Conservation (phyloP, 2,888 invertebrate species). For the Phorcus lineatus region DNA sequence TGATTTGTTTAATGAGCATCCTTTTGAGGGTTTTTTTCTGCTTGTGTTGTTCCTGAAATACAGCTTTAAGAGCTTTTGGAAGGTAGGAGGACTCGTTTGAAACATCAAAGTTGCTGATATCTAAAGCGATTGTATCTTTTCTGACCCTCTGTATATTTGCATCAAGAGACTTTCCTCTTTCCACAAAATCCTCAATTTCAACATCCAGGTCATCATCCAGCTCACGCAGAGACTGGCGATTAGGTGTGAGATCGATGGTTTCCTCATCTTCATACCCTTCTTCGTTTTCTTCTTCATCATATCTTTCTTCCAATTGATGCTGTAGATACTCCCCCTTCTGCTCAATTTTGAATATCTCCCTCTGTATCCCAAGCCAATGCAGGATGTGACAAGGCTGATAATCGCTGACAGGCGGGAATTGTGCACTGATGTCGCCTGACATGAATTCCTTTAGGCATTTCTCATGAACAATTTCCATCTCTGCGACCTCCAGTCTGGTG, state of each 20-base stretch:
- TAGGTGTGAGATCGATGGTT: conserved; percentile 29
- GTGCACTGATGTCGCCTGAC: neutral
- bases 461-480: conserved; percentile 59
- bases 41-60: conserved; percentile 29
- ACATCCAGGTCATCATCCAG: conserved; percentile 45
- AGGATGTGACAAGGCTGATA: conserved; percentile 36
- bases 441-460: conserved; percentile 47
- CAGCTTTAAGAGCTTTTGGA: neutral
- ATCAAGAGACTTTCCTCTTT: neutral
- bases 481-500: conserved; percentile 48
- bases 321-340: neutral
- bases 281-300: conserved; percentile 39
- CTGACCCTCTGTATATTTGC: neutral
- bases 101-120: conserved; percentile 12
- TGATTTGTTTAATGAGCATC: conserved; percentile 42
- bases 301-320: neutral
- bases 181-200: conserved; percentile 22
- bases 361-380: conserved; percentile 53
- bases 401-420: conserved; percentile 6
- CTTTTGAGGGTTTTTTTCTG: conserved; percentile 43
- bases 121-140: neutral
- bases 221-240: conserved; percentile 34
- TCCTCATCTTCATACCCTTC: conserved; percentile 40
- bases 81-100: conserved; percentile 18
- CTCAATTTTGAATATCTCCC: neutral